These are phyloP conservation scores for Drosophila neutralis DNA, from an alignment of 2,888 invertebrate genomes.

Conservation along the genomic window DNA sequence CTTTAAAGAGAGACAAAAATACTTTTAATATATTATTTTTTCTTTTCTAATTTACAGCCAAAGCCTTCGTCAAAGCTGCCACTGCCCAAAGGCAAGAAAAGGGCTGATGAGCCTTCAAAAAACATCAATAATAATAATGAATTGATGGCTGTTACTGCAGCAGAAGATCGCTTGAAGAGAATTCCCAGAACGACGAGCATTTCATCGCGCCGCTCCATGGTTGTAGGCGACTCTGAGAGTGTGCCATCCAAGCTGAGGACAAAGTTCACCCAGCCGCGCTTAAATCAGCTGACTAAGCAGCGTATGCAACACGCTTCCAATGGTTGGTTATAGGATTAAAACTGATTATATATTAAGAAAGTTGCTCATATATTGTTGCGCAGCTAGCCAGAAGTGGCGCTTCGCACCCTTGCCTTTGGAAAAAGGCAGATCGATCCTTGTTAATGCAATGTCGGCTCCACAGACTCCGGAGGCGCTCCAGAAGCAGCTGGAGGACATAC, in stretches of 20 bases:
- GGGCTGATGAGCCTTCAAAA: background rate
- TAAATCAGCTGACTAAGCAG: constrained; percentile 28
- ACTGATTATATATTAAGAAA: background rate
- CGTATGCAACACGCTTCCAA: constrained; percentile 9
- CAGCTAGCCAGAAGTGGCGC: background rate
- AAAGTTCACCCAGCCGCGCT: constrained; percentile 29
- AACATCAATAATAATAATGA: background rate
- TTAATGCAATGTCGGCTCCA: background rate
- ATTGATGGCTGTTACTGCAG: background rate
- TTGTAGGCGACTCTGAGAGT: constrained; percentile 5
- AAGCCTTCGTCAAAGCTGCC: background rate
- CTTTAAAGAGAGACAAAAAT: background rate
- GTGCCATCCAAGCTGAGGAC: constrained; percentile 5
- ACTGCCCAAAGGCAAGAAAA: background rate
- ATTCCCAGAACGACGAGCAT: constrained; percentile 10
- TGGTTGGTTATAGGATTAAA: constrained; percentile 2
- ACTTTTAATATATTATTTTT: background rate
- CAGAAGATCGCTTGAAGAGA: background rate
- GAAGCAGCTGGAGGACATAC: constrained; percentile 41
- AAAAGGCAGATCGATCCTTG: background rate
- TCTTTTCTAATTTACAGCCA: background rate
- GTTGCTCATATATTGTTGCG: background rate
- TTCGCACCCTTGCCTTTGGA: background rate
- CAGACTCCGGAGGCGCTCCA: constrained; percentile 34
- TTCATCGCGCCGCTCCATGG: background rate